Evolutionary conservation across 2,888 invertebrate genomes (phyloP), one percentile per base, ranked within the genome.

Genomic region (Globia sparganii): DNA sequence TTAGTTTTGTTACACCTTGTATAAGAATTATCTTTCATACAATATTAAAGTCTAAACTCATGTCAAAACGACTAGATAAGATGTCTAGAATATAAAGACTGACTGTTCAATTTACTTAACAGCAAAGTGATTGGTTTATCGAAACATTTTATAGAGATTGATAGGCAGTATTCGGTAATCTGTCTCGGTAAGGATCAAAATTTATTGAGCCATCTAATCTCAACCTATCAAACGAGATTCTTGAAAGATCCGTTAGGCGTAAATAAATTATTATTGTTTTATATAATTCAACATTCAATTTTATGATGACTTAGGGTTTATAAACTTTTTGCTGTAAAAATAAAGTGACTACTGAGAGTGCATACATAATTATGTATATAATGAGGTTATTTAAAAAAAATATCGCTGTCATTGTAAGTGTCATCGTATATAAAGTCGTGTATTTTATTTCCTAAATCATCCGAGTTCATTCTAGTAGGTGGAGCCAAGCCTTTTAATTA

Each of bases 191-290:
- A 28, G 65, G 58, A 46, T 28, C 62, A 56, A 65, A 56, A 82
- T 56, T 64, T 61, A 78, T 78, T 49, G 40, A 64, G 28, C 62
- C 53, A 61, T 28, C 37, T 59, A 31, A 75, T 65, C 62, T 71
- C 70, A 66, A 77, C 72, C 65, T 59, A 34, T 75, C 65, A 70
- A 67, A 9, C 34, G n/a, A 34, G 34, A 34, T 43, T 28, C 9
- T 37, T 72, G 13, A 21, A 21, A 8, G 15, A 69, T 28, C 15
- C 8, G 8, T 5, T 46, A 13, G 6, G 25, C 13, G 18, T 18
- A 56, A 31, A 56, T n/a, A 43, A 18, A 21, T 43, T 4, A 28
- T 34, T n/a, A 15, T 58, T 58, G 6, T 72, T 72, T 37, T 18
- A 37, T 31, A 31, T 25, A 2, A 28, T 46, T 28, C 25, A 25